Percentiles rank a stretch among this genome's conserved stretches.
phyloP scores from a whole-genome alignment of 2,113 vertebrate genomes.

The Apistogramma diplotaenia region DNA sequence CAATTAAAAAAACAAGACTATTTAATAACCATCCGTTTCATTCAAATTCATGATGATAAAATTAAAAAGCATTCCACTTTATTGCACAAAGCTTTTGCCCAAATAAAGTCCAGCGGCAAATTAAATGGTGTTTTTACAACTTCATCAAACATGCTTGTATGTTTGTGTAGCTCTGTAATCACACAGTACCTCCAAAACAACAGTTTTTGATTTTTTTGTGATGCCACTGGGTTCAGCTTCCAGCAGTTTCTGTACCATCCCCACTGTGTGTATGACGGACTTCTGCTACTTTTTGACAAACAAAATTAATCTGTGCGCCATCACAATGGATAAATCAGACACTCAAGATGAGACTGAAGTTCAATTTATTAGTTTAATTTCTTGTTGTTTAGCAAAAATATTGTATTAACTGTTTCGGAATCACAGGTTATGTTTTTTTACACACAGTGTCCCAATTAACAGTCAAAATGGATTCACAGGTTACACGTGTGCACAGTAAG shows the following conservation, averaged over 20 bases:
- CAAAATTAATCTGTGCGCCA: not conserved
- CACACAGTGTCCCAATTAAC: no score
- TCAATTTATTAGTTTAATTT: not conserved
- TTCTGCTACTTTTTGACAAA: not conserved
- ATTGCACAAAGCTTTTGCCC: no score
- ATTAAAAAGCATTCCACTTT: not conserved
- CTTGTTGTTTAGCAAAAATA: not conserved
- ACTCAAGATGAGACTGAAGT: not conserved
- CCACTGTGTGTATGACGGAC: not conserved
- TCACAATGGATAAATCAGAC: not conserved
- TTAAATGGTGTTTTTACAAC: not conserved
- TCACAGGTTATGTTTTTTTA: not conserved
- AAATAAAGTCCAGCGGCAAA: not conserved
- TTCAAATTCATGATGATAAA: not conserved
- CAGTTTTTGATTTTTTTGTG: not conserved
- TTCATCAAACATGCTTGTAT: not conserved
- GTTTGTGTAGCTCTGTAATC: not conserved
- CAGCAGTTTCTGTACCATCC: no score
- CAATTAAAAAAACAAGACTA: accelerated
- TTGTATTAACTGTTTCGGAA: not conserved
- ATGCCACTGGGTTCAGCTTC: not conserved
- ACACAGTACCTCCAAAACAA: not conserved
- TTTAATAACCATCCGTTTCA: not conserved
- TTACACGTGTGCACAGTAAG: not conserved
- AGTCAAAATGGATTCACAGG: not conserved